Evolutionary conservation across 2,113 vertebrate genomes (phyloP).

Genomic region (Sylvia atricapilla): DNA sequence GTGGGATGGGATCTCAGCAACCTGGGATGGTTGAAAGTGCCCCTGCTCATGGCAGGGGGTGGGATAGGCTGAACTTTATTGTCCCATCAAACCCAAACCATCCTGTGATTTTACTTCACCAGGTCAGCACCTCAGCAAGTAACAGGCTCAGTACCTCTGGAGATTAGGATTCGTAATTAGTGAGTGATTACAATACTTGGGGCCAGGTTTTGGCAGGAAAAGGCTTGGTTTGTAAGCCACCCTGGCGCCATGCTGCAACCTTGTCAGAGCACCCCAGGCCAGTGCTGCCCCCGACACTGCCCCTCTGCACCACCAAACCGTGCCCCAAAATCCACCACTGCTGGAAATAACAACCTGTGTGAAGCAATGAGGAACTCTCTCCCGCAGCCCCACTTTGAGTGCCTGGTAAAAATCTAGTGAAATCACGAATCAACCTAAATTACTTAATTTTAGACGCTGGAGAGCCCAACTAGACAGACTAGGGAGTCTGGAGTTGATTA

Average conservation of each 20-base stretch:
- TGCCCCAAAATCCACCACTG: not conserved
- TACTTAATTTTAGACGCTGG: not conserved
- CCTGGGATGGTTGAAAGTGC: not conserved
- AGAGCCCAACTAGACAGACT: not conserved
- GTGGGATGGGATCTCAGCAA: not conserved
- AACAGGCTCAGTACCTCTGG: not conserved
- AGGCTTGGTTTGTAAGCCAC: not conserved
- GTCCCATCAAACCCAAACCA: not conserved
- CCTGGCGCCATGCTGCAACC: fast-evolving
- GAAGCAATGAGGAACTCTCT: fast-evolving
- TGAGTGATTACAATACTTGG: not conserved
- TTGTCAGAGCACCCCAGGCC: not conserved
- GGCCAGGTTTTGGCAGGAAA: not conserved
- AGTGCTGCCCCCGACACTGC: fast-evolving
- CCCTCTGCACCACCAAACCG: not conserved
- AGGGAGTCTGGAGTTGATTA: not conserved
- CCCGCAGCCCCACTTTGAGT: not conserved
- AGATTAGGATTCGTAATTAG: not conserved
- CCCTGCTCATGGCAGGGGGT: not conserved
- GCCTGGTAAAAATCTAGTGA: not conserved
- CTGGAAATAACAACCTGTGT: not conserved
- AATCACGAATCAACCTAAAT: not conserved
- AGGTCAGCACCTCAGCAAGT: not conserved
- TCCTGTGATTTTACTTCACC: not conserved
- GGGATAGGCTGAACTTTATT: not conserved